phyloP scores from a whole-genome alignment of 2,113 vertebrate species.

The Ardeotis arabs region DNA sequence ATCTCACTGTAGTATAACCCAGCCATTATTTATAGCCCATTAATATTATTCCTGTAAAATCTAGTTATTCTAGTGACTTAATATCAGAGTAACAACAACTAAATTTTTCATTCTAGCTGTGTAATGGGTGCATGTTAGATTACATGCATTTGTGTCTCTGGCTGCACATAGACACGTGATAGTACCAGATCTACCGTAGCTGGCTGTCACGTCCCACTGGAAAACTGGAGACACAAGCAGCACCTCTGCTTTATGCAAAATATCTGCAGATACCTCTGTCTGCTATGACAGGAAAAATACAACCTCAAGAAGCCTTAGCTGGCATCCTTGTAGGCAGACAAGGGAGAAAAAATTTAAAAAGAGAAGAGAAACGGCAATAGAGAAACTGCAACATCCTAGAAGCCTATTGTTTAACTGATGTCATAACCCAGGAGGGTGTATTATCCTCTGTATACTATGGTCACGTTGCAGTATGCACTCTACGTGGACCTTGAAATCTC shows the following conservation, averaged over 20 bases:
- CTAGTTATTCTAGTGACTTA: not conserved
- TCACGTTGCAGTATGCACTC: not conserved
- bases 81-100: not conserved
- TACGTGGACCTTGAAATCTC: not conserved
- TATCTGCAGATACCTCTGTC: not conserved
- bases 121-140: not conserved
- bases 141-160: not conserved
- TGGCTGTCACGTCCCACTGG: not conserved
- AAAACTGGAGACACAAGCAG: not conserved
- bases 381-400: not conserved
- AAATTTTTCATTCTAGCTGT: not conserved
- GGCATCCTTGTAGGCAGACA: not conserved
- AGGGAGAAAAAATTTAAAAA: not conserved
- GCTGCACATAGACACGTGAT: accelerated
- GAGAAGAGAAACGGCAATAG: not conserved
- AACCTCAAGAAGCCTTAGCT: not conserved
- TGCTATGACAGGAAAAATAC: not conserved
- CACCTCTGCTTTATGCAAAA: not conserved
- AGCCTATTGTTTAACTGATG: not conserved
- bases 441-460: not conserved
- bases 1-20: not conserved
- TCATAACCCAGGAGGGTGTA: not conserved
- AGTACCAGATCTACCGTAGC: not conserved
- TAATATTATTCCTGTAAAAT: not conserved
- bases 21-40: not conserved